Evolutionary conservation across 2,797 vertebrate species (phyloP), one percentile per base, ranked within the genome.

Genomic region (Siniperca undulata): DNA sequence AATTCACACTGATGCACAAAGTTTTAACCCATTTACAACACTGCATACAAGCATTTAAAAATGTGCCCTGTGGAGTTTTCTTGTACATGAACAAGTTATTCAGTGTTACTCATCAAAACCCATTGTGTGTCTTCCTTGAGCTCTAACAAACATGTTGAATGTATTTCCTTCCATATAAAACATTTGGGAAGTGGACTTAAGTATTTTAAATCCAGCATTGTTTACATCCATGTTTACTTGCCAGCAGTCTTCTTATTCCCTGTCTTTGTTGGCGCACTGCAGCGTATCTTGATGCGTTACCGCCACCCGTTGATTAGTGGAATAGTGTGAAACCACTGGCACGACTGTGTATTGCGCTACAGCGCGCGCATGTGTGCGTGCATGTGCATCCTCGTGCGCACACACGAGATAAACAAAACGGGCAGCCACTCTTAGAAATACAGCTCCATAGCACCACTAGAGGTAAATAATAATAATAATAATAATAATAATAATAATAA

Each of bases 11-110:
- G 27, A 27, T 20, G 19, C 52, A 58, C 14, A 48, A 72, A 40
- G 14, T 74, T 71, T 58, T 24, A 42, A 67, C 11, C 14, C 5
- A 64, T 70, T 80, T 56, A 70, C 12, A 65, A 62, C 53, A 40
- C 3, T 14, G 13, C 16, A 50, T n/a, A 46, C 8, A 65, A 42
- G 6, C 5, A 50, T 7, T 71, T 70, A 58, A 59, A 44, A 30
- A 30, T 30, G 4, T 22, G 20, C 16, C 64, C 20, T 7, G 16
- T 74, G 56, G 38, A 40, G 13, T 22, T 46, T 52, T 44, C 46
- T 55, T 69, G 11, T 48, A 16, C 27, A 27, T 27, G 27, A 72
- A 53, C 5, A n/a, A 44, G 9, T 42, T 30, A 56, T 14, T 66
- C 19, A 75, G 19, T 24, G 44, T 67, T 71, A 20, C 19, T 36